Evolutionary conservation across 1,140 invertebrate species (phyloP).

Genomic region (Acromyrmex echinatior): DNA sequence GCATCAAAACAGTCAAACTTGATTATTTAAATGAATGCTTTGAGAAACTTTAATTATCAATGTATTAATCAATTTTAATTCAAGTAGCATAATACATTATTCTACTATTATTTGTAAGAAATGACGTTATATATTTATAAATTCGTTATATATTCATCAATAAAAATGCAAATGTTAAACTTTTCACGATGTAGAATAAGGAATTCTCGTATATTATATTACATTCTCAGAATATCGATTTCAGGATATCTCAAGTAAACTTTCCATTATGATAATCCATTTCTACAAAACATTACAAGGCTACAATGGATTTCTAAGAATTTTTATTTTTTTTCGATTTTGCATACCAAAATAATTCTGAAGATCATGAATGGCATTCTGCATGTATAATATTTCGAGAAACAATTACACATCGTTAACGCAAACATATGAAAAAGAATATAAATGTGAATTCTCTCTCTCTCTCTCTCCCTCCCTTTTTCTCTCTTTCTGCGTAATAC

Average conservation of each 20-base stretch:
- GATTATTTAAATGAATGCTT: neutral
- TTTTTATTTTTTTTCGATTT: neutral
- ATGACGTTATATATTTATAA: neutral
- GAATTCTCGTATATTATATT: neutral
- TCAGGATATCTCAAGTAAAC: constrained; percentile 1
- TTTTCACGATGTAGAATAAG: neutral
- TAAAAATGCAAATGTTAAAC: neutral
- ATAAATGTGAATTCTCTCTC: neutral
- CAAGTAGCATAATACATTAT: neutral
- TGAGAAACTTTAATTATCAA: neutral
- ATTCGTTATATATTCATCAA: neutral
- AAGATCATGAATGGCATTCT: neutral
- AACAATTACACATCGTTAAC: constrained; percentile 51
- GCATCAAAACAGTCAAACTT: neutral
- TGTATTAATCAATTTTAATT: neutral
- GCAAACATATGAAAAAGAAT: constrained; percentile 2
- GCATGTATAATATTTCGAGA: constrained; percentile 16
- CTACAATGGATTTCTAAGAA: constrained; percentile 12
- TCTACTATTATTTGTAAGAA: neutral
- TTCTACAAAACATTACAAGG: neutral
- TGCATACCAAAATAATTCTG: neutral
- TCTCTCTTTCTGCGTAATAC: constrained; percentile 69
- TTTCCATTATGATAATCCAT: neutral
- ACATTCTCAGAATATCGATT: neutral
- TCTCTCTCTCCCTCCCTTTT: neutral